These are phyloP conservation scores for Unio pictorum DNA, from an alignment of 2,888 invertebrate species.

Conservation along the genomic window DNA sequence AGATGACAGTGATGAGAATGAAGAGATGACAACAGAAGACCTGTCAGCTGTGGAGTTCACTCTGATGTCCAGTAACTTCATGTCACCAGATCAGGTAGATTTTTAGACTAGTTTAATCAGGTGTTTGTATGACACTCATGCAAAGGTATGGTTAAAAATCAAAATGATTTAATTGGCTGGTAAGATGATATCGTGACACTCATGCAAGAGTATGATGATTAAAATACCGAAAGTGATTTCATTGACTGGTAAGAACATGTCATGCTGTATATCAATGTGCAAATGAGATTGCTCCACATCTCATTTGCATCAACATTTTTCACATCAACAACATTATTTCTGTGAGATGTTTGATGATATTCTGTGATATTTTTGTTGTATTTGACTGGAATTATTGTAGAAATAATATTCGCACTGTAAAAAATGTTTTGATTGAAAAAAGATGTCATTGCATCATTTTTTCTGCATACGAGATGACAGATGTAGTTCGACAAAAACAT, in stretches of 20 bases:
- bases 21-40: slow-evolving; percentile 30
- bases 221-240: neutral
- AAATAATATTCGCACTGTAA: too few relatives aligned
- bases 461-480: too few relatives aligned
- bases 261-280: too few relatives aligned
- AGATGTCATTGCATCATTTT: too few relatives aligned
- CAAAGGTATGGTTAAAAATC: neutral
- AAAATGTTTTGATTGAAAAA: too few relatives aligned
- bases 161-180: neutral
- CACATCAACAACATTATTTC: too few relatives aligned
- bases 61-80: slow-evolving; percentile 37
- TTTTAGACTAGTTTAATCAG: neutral
- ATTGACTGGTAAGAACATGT: neutral
- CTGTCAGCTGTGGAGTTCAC: slow-evolving; percentile 54
- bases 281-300: too few relatives aligned
- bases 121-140: neutral
- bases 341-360: too few relatives aligned
- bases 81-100: slow-evolving; percentile 19
- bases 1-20: slow-evolving; percentile 36
- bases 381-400: too few relatives aligned
- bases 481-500: too few relatives aligned
- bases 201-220: neutral
- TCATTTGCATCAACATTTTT: too few relatives aligned
- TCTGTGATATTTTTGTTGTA: too few relatives aligned
- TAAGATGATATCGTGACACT: neutral